These are phyloP conservation scores for Stenodera caucasica DNA, from an alignment of 2,888 invertebrate genomes.

Conservation along the genomic window DNA sequence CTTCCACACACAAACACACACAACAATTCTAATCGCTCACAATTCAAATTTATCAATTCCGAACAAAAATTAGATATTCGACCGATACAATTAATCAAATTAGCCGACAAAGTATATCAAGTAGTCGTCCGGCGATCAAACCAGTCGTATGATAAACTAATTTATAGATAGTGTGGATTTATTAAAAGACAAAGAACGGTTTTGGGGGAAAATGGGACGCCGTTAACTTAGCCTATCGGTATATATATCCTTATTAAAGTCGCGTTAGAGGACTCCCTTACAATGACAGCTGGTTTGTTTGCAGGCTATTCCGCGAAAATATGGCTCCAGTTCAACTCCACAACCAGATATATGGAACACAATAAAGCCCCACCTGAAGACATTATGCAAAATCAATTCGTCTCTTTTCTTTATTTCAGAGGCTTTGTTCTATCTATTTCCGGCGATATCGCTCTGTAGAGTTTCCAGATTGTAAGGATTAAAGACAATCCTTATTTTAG, in stretches of 20 bases:
- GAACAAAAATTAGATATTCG: conserved; percentile 10
- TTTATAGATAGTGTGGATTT: too few relatives aligned
- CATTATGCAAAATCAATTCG: conserved; percentile 60
- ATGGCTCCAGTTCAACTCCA: conserved; percentile 47
- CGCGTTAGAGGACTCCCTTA: conserved; percentile 50
- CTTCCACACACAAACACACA: too few relatives aligned
- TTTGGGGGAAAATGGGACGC: neutral
- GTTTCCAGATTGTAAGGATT: conserved; percentile 52
- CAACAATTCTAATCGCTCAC: conserved; percentile 18
- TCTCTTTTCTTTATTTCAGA: conserved; percentile 46
- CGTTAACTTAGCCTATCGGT: conserved; percentile 38
- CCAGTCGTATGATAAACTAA: conserved; percentile 26
- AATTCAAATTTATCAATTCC: too few relatives aligned
- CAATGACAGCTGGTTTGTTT: conserved; percentile 56
- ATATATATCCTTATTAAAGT: conserved; percentile 51
- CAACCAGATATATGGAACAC: conserved; percentile 56
- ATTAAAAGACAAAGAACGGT: too few relatives aligned
- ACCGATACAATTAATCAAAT: conserved; percentile 28
- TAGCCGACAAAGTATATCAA: conserved; percentile 27
- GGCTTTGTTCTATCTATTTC: conserved; percentile 50
- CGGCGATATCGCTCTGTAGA: conserved; percentile 43
- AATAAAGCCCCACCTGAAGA: conserved; percentile 58
- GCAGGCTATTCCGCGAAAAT: conserved; percentile 53
- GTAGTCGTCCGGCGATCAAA: conserved; percentile 23
- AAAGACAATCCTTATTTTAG: conserved; percentile 42